Percentiles rank a stretch among this genome's conserved stretches.
Conservation (phyloP, 92 coral and sea anemone genomes). For the Anthopleura xanthogrammica region DNA sequence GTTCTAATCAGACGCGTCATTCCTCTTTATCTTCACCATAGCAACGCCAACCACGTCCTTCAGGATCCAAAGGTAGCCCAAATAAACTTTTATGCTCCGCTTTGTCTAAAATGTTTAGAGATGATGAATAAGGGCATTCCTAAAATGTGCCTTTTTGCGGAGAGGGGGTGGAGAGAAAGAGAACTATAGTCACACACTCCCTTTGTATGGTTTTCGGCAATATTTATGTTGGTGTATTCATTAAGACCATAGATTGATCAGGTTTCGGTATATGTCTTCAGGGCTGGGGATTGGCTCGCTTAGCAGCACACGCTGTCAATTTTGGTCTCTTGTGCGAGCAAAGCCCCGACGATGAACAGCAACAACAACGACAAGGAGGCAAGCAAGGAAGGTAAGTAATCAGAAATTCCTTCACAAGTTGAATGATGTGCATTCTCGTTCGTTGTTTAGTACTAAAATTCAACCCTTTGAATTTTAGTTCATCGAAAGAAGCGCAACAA, state of each 20-base stretch:
- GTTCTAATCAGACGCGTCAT: conserved; percentile 57
- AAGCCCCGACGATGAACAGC: conserved; percentile 36
- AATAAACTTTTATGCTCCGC: not conserved
- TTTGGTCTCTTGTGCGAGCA: conserved; percentile 75
- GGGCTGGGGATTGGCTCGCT: conserved; percentile 96
- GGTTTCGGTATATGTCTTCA: not conserved
- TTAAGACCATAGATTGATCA: not conserved
- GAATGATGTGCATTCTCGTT: too few species aligned
- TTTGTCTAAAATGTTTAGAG: too few species aligned
- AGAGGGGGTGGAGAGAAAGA: too few species aligned
- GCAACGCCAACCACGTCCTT: conserved; percentile 59
- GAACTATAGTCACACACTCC: too few species aligned
- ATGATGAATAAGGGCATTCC: too few species aligned
- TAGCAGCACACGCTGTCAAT: conserved; percentile 85
- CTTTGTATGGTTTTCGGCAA: too few species aligned
- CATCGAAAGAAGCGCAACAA: not conserved
- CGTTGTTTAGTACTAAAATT: not conserved
- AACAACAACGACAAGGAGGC: conserved; percentile 33
- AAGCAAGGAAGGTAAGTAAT: conserved; percentile 28
- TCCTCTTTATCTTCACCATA: conserved; percentile 66
- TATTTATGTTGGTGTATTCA: not conserved
- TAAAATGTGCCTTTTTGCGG: too few species aligned
- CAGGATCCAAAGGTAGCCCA: conserved; percentile 72
- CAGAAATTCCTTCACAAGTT: too few species aligned
- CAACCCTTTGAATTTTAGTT: not conserved